Conservation (phyloP, 2,113 vertebrate genomes). For the Cisticola juncidis region DNA sequence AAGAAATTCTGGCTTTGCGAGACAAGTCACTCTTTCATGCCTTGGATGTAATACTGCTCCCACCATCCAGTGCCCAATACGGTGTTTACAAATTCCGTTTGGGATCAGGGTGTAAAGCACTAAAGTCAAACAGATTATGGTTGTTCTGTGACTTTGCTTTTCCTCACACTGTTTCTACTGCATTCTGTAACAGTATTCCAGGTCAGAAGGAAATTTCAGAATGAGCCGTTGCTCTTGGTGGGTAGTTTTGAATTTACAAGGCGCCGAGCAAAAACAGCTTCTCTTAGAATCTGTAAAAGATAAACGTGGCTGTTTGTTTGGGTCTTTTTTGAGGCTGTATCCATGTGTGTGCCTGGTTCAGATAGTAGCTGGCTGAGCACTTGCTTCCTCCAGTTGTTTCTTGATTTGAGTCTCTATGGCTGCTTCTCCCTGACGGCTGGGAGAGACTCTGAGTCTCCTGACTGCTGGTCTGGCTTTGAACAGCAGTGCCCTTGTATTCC, state of each 20-base stretch:
- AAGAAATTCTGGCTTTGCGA: neutral
- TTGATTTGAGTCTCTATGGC: neutral
- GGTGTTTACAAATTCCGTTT: neutral
- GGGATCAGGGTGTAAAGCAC: neutral
- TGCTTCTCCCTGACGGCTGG: neutral
- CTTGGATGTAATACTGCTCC: neutral
- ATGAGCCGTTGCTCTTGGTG: neutral
- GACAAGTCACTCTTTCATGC: neutral
- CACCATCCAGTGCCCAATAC: fast-evolving
- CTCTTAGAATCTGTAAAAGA: neutral
- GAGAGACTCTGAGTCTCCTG: neutral
- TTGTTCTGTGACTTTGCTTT: neutral
- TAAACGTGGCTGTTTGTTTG: neutral
- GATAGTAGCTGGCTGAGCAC: neutral
- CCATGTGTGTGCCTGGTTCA: neutral
- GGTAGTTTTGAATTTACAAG: neutral
- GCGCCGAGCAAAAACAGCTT: neutral
- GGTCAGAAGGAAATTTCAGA: neutral
- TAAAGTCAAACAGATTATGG: neutral
- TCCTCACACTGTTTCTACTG: neutral
- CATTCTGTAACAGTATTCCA: neutral
- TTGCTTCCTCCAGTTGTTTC: neutral
- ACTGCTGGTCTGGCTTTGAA: neutral
- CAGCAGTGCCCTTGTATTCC: neutral
- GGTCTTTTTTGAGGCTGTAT: neutral